Percentiles rank a stretch among this genome's conserved stretches.
Evolutionary conservation across 2,797 vertebrate species (phyloP).

Genomic region (Malacoctenus gilli): DNA sequence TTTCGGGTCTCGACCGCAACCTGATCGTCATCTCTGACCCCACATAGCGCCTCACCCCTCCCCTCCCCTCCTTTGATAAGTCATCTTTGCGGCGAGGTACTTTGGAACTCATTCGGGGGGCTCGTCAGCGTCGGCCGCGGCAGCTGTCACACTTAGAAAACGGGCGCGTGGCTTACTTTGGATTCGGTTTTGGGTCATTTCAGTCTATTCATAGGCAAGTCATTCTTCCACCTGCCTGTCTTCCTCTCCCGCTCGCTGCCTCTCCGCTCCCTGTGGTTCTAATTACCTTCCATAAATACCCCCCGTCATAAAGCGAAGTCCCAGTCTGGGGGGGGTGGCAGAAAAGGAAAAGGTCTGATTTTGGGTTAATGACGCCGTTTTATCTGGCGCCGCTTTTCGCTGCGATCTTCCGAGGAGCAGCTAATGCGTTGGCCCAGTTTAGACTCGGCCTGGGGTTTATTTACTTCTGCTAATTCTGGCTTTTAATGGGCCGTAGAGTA

Average conservation of each 20-base stretch:
- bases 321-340: conserved; percentile 46
- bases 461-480: too few relatives aligned
- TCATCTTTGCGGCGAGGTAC: too few relatives aligned
- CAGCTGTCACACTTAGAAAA: conserved; percentile 62
- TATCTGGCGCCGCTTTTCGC: too few relatives aligned
- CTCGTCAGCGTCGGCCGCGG: not conserved
- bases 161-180: conserved; percentile 48
- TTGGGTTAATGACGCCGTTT: conserved; percentile 73
- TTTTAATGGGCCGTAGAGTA: too few relatives aligned
- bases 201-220: conserved; percentile 67
- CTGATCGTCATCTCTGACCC: too few relatives aligned
- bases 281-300: conserved; percentile 79
- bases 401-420: conserved; percentile 42
- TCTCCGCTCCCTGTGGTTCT: conserved; percentile 45
- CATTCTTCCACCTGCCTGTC: conserved; percentile 59
- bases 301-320: conserved; percentile 36
- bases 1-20: too few relatives aligned
- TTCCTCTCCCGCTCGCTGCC: too few relatives aligned
- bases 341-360: conserved; percentile 67
- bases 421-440: conserved; percentile 59
- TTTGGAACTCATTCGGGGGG: not conserved
- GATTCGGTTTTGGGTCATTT: conserved; percentile 69
- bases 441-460: conserved; percentile 1
- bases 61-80: too few relatives aligned
- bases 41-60: too few relatives aligned